Base-by-base conservation (phyloP, 64 coral and sea anemone genomes). In the Anthopleura sola region DNA sequence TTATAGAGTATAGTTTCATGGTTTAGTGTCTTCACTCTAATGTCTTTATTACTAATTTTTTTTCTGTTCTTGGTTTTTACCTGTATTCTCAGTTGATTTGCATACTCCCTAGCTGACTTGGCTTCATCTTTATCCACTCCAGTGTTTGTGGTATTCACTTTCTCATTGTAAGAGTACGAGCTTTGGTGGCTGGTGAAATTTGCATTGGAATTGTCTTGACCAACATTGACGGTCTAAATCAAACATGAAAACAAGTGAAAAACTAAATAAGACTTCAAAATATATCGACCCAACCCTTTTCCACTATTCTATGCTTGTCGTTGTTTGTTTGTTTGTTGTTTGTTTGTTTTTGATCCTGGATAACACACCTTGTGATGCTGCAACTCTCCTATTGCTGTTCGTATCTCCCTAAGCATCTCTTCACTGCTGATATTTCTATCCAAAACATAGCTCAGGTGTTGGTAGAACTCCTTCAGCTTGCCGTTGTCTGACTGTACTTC, bases 11-110 rank as follows among this genome's bases (percentile, higher is more conserved):
- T n/a, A n/a, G n/a, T n/a, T n/a, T n/a, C n/a, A n/a, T n/a, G n/a
- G n/a, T n/a, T n/a, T n/a, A n/a, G n/a, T n/a, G n/a, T n/a, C n/a
- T n/a, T n/a, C n/a, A 44, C 40, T 8, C 9, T 44, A 44, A 44
- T 44, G 4, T 44, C 40, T 44, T 44, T 44, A 8, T 8, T 6
- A 8, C 4, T 8, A 44, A 44, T 8, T 6, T 44, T 44, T 3
- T 44, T 44, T 13, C 32, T 56, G 29, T 37, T 17, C 32, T 78
- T 26, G 40, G 4, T 33, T 20, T 19, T 79, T n/a, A 95, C 93
- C 93, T 95, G 93, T 76, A 74, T 87, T 75, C 64, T 95, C 26
- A 95, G 83, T 7, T 91, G 93, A 21, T 76, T 91, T 12, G 93
- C 86, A 66, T 88, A 95, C 14, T 95, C 81, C 32, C 64, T 85